Base-by-base conservation (phyloP, 2,797 vertebrate genomes). In the Liparis tanakae region DNA sequence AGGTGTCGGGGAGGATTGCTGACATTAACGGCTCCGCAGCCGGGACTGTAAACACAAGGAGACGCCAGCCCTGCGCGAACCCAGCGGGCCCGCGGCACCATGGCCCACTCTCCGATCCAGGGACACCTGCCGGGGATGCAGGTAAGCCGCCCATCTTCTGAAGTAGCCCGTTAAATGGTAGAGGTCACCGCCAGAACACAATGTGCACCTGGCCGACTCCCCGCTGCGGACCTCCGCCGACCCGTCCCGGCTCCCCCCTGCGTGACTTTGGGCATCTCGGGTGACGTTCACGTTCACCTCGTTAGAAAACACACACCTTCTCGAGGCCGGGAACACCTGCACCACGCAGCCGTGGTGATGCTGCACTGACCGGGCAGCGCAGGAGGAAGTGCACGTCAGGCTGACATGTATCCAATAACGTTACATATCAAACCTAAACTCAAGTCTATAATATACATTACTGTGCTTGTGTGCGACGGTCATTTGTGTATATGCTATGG, bases 81-180 rank as follows among this genome's bases (percentile, higher is more conserved):
- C 48, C 3, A 51, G 48, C 50, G 10, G 84, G 70, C 90, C 50
- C 84, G 70, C 90, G 88, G 59, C 83, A 48, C 88, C 93, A 99
- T 99, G 98, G 97, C 96, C 80, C 97, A 96, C 48, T 97, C 96
- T 71, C 97, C 96, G 30, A 95, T 96, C 69, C 98, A 97, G 95
- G 85, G 95, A 18, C 94, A 94, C 94, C 95, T 98, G 89, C 96
- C 95, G 25, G 97, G 97, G 87, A 97, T 99, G 95, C 97, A 98
- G 97, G 97, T 98, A 93, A 94, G 95, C 30, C 53, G 6, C 0
- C 6, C 10, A 10, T 22, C 4, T 34, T 48, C 4, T 58, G 1
- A 15, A 4, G n/a, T 13, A 30, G 9, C 10, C 13, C 15, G 10
- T 39, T 12, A 34, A 44, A 22, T 6, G 14, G 50, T 10, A 20